Base-by-base conservation (phyloP, 2,888 invertebrate species). In the Leptinotarsa rubiginosa region DNA sequence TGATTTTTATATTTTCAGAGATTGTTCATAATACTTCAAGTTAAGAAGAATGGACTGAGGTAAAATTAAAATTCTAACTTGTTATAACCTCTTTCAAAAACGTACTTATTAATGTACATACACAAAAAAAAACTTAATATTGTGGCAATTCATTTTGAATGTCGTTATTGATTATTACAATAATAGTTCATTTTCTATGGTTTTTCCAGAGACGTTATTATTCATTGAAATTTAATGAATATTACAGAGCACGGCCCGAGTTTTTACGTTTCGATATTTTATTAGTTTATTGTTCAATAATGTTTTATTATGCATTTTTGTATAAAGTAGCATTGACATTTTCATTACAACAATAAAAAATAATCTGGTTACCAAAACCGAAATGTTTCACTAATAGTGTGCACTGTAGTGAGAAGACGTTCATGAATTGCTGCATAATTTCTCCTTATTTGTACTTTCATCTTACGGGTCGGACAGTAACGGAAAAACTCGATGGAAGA, bases 401-500 rank as follows among this genome's bases (percentile, higher is more conserved):
- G 50, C 64, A 20, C 67, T 47, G 47, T 64, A 54, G 59, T 65
- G 41, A 41, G 41, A 66, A 70, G 70, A 74, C 66, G 70, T 70
- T 67, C 74, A 70, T 67, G 50, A 68, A 59, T 70, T 64, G 62
- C 47, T 71, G 70, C 70, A 70, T 56, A 50, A 64, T 69, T 56
- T 69, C 68, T 52, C 72, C 47, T 66, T 66, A 62, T 72, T 75
- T 72, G 69, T 72, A 75, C 72, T 72, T 72, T 72, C 62, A 72
- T 52, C 50, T 69, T 65, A 47, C 31, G 50, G 49, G 67, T 64
- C 41, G 18, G 59, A 70, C 49, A 70, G 47, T 18, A 70, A 70
- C 47, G 16, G 62, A 64, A 64, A n/a, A 70, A 64, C 50, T 62
- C 41, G 41, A 62, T 62, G 62, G 62, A n/a, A 62, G n/a, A 41